Conservation (phyloP, 1,140 invertebrate genomes). For the Lasaia peninsularis region DNA sequence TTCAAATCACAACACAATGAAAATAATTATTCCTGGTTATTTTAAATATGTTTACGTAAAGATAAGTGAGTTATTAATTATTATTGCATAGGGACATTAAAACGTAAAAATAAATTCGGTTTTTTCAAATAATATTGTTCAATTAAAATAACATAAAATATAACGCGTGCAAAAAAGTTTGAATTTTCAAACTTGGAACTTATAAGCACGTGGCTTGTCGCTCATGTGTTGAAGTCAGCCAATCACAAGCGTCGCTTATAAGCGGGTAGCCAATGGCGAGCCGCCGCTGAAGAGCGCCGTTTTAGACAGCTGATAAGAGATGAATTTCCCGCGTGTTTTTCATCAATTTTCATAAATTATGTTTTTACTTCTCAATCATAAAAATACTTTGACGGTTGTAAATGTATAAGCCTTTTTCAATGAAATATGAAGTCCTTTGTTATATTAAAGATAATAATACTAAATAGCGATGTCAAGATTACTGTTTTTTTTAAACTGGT, state of each 20-base stretch:
- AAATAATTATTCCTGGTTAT: neutral
- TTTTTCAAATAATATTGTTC: neutral
- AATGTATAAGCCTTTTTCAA: no score
- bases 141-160: neutral
- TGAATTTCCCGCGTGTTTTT: conserved; percentile 25
- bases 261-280: conserved; percentile 62
- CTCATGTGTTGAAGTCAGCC: conserved; percentile 56
- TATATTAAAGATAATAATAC: no score
- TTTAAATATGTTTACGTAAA: conserved; percentile 15
- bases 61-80: neutral
- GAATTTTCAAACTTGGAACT: conserved; percentile 52
- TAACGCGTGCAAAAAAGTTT: conserved; percentile 23
- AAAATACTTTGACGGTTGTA: no score
- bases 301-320: conserved; percentile 64
- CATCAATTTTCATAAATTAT: neutral
- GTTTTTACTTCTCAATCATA: neutral
- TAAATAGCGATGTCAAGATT: no score
- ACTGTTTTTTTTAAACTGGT: no score
- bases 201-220: conserved; percentile 69
- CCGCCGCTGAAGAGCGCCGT: conserved; percentile 55
- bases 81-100: neutral
- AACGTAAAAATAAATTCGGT: neutral
- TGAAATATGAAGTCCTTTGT: no score
- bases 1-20: neutral
- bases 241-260: conserved; percentile 67